Evolutionary conservation across 2,797 vertebrate species (phyloP).

Genomic region (Notolabrus celidotus): DNA sequence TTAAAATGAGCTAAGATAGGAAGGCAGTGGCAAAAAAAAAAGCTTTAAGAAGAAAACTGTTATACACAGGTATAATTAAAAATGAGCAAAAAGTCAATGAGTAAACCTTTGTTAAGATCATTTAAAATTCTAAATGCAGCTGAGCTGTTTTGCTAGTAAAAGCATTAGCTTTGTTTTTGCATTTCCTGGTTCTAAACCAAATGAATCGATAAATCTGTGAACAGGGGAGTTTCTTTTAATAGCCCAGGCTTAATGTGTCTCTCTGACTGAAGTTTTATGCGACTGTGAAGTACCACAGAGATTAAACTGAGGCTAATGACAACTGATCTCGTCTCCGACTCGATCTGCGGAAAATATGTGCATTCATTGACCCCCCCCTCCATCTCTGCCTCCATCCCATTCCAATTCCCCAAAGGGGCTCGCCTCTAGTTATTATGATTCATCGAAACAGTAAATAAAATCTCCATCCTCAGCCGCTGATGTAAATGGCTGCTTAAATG

Average conservation of each 20-base stretch:
- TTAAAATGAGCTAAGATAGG: too few relatives aligned
- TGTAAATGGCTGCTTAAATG: constrained; percentile 67
- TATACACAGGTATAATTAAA: too few relatives aligned
- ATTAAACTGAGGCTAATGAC: constrained; percentile 61
- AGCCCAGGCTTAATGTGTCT: constrained; percentile 8
- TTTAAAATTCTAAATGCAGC: neutral
- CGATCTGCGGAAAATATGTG: constrained; percentile 53
- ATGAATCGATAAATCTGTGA: constrained; percentile 7
- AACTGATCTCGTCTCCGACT: constrained; percentile 53
- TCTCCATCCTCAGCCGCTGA: constrained; percentile 47
- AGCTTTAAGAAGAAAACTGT: neutral
- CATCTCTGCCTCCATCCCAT: constrained; percentile 41
- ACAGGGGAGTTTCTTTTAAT: constrained; percentile 20
- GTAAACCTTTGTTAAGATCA: neutral
- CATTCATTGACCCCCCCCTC: constrained; percentile 54
- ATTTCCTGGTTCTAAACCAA: neutral
- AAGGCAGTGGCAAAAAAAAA: too few relatives aligned
- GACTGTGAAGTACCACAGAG: constrained; percentile 32
- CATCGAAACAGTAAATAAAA: constrained; percentile 76
- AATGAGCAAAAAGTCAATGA: neutral
- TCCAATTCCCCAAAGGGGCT: constrained; percentile 45
- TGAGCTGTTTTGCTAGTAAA: neutral
- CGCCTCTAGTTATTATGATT: constrained; percentile 65
- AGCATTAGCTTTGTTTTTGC: neutral
- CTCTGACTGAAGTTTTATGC: constrained; percentile 35